These are phyloP conservation scores for Melanotaenia pygmaea DNA, from an alignment of 2,797 vertebrate genomes.

Conservation along the genomic window DNA sequence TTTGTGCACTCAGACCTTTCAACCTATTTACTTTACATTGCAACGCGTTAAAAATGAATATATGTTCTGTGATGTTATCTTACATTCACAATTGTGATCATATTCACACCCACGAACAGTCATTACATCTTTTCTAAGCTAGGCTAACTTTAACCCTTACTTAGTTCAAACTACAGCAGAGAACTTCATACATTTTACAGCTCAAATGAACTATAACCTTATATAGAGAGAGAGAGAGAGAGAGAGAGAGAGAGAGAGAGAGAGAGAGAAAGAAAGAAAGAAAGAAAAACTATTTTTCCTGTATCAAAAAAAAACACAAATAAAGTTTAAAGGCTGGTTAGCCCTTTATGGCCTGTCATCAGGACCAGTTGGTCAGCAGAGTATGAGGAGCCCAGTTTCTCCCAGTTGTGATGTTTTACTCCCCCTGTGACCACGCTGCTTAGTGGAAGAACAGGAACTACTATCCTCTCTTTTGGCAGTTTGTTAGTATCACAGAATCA, in stretches of 20 bases:
- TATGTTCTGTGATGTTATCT: conserved; percentile 23
- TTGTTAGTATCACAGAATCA: conserved; percentile 19
- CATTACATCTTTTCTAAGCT: not conserved
- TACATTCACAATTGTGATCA: conserved; percentile 40
- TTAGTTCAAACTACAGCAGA: conserved; percentile 4
- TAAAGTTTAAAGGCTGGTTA: not conserved
- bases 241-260: not conserved
- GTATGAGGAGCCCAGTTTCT: conserved; percentile 7
- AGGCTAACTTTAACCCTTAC: not conserved
- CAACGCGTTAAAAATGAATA: conserved; percentile 35
- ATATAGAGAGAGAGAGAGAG: not conserved
- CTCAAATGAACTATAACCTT: not conserved
- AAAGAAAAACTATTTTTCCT: conserved; percentile 2
- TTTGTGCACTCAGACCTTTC: not conserved
- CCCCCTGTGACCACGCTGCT: not conserved
- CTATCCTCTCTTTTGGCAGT: conserved; percentile 11
- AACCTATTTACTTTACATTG: not conserved
- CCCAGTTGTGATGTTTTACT: conserved; percentile 11
- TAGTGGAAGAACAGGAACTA: conserved; percentile 7
- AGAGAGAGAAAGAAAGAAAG: not conserved
- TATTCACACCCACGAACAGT: conserved; percentile 9
- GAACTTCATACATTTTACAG: not conserved
- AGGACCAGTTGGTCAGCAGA: conserved; percentile 20
- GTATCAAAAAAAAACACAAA: conserved; percentile 1
- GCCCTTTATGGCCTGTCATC: not conserved